These are phyloP conservation scores for Enoplosus armatus DNA, from an alignment of 2,797 vertebrate species.

Conservation along the genomic window DNA sequence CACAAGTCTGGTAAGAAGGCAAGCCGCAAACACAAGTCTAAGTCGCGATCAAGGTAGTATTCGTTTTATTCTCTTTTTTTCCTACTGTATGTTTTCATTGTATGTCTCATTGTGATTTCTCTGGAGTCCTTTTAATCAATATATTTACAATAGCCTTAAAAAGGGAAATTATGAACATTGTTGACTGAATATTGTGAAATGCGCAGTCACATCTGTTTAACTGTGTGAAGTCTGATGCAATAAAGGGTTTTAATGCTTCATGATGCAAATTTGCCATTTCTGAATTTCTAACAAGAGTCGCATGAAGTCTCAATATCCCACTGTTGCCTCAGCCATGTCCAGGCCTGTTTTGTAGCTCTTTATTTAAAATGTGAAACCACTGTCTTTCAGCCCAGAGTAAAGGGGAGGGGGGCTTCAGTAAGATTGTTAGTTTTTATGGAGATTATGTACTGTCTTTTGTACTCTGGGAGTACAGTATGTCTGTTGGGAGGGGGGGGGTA, in stretches of 20 bases:
- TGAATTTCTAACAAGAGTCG: conserved; percentile 13
- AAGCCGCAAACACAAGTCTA: conserved; percentile 99
- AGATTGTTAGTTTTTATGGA: not conserved
- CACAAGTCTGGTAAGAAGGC: conserved; percentile 99
- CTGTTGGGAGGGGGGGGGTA: not conserved
- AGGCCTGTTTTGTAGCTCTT: conserved; percentile 6
- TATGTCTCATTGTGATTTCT: conserved; percentile 80
- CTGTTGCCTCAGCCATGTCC: conserved; percentile 1
- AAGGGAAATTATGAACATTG: too few species aligned
- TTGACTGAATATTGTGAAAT: too few species aligned
- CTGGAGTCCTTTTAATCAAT: conserved; percentile 51
- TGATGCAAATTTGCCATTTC: conserved; percentile 32
- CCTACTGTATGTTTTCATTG: conserved; percentile 78
- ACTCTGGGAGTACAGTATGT: conserved; percentile 4
- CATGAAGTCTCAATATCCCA: not conserved
- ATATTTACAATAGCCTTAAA: conserved; percentile 34
- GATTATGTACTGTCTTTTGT: not conserved
- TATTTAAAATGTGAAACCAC: conserved; percentile 22
- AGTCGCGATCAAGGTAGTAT: conserved; percentile 99
- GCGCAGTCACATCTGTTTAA: conserved; percentile 28
- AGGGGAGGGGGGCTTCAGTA: not conserved
- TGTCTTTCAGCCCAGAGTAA: conserved; percentile 4
- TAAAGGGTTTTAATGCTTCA: conserved; percentile 32
- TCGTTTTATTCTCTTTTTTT: conserved; percentile 89
- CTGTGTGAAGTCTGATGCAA: conserved; percentile 42